Evolutionary conservation across 2,888 invertebrate species (phyloP), one percentile per base, ranked within the genome.

Genomic region (Pteria penguin): DNA sequence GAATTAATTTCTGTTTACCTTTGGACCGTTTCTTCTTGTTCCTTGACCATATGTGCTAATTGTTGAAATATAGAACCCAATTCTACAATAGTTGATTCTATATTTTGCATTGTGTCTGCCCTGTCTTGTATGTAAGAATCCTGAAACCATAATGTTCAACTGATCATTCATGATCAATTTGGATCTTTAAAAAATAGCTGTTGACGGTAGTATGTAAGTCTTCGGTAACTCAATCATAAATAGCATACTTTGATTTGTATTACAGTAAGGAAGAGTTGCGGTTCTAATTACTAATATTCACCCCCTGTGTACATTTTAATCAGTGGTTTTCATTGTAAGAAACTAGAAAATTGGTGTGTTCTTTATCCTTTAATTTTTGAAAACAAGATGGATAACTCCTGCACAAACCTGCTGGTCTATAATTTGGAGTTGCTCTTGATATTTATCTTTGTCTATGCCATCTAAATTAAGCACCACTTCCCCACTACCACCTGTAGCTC

Each of bases 81-180:
- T 92, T 99, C 99, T 18, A 99, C 98, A 88, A 99, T 99, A 24
- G 99, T 99, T 67, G 97, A 97, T 93, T 99, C 99, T 89, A 99
- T 99, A 91, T 97, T 98, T 92, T 99, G 98, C 98, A 99, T 99
- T 0, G 99, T 98, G 92, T 98, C 98, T 54, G 98, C 98, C 87
- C 99, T 94, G 88, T 96, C 96, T 89, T 97, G 96, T 55, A 98
- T 94, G 93, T 98, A 99, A 63, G 95, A 94, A 90, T 98, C 97
- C 92, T 93, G 82, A n/a, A n/a, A n/a, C n/a, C n/a, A n/a, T n/a
- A n/a, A n/a, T n/a, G n/a, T n/a, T n/a, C n/a, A n/a, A n/a, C n/a
- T n/a, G n/a, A n/a, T n/a, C n/a, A n/a, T n/a, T n/a, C n/a, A n/a
- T n/a, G n/a, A n/a, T n/a, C n/a, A n/a, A n/a, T n/a, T n/a, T n/a